phyloP scores from a whole-genome alignment of 2,113 vertebrate genomes.

The Baryphthengus martii region DNA sequence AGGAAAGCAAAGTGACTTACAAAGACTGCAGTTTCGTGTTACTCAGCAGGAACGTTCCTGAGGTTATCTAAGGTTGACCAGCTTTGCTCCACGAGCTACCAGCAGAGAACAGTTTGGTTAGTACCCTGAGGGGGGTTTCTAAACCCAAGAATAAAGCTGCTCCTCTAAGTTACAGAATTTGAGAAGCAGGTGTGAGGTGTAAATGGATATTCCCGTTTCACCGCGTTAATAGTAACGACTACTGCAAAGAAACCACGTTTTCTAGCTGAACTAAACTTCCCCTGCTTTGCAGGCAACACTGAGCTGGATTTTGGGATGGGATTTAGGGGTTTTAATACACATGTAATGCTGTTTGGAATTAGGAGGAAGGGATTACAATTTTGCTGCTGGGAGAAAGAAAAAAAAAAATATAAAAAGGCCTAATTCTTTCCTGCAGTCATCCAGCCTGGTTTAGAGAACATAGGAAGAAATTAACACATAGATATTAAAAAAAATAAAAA shows the following conservation, averaged over 20 bases:
- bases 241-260: background rate
- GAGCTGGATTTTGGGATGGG: background rate
- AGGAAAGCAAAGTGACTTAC: background rate
- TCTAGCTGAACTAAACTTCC: background rate
- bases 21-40: accelerated
- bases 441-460: background rate
- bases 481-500: background rate
- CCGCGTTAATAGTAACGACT: background rate
- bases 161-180: background rate
- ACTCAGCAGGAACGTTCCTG: accelerated
- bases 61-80: accelerated
- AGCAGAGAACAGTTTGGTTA: accelerated
- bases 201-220: background rate
- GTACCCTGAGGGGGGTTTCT: background rate
- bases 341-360: background rate
- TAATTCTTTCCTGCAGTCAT: background rate
- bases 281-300: background rate
- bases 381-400: background rate
- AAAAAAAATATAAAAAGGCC: background rate
- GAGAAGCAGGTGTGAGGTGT: background rate
- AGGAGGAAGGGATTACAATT: background rate
- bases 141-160: background rate
- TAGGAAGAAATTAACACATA: background rate
- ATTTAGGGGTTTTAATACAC: background rate
- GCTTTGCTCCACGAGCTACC: background rate